phyloP scores from a whole-genome alignment of 2,888 invertebrate genomes.

The Crossocerus cetratus region DNA sequence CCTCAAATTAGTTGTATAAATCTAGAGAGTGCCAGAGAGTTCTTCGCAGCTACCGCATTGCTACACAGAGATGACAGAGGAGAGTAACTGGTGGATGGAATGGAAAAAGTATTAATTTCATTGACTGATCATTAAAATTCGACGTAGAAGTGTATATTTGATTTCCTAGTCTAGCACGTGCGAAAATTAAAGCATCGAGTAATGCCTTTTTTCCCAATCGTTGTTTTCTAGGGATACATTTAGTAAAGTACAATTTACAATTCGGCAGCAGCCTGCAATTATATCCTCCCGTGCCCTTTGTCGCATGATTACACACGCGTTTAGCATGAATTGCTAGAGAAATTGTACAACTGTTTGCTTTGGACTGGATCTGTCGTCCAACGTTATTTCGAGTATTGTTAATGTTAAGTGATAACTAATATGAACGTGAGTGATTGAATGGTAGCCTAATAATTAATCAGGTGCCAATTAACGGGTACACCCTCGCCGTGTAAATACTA shows the following conservation, averaged over 20 bases:
- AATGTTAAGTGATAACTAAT: conserved; percentile 49
- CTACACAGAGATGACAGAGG: background rate
- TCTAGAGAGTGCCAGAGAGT: background rate
- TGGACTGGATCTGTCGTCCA: conserved; percentile 16
- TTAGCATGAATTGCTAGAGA: background rate
- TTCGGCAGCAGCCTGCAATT: conserved; percentile 11
- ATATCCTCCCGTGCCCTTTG: background rate
- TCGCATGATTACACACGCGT: background rate
- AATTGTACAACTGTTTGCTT: conserved; percentile 6
- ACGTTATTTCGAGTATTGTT: conserved; percentile 53
- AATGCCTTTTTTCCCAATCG: conserved; percentile 31
- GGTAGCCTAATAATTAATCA: conserved; percentile 46
- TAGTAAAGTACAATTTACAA: conserved; percentile 27
- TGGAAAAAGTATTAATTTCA: conserved; percentile 52
- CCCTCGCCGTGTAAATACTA: conserved; percentile 50
- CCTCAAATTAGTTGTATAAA: background rate
- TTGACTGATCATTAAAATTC: conserved; percentile 50
- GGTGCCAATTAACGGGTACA: conserved; percentile 49
- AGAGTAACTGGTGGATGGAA: background rate
- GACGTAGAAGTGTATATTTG: conserved; percentile 33
- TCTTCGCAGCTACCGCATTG: too few species aligned
- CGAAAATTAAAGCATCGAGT: conserved; percentile 18
- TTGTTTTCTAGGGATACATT: conserved; percentile 33
- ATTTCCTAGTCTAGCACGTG: conserved; percentile 51
- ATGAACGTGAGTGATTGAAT: conserved; percentile 20